Conservation (phyloP, 1,140 invertebrate species). For the Dendroctonus valens region DNA sequence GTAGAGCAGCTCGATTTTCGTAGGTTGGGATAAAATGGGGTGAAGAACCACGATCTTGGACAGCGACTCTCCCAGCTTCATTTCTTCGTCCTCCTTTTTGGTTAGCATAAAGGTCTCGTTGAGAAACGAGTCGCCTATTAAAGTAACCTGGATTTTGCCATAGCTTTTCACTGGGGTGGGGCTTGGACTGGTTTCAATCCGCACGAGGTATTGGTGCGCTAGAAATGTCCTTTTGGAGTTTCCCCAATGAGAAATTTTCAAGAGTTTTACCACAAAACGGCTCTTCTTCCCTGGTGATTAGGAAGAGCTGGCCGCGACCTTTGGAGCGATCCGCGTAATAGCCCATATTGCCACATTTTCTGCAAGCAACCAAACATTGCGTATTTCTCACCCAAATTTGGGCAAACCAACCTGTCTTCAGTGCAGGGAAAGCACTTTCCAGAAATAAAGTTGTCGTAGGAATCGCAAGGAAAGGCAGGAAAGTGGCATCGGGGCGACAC, state of each 20-base stretch:
- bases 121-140: conserved; percentile 75
- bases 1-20: conserved; percentile 74
- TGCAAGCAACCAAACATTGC: conserved; percentile 31
- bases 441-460: conserved; percentile 79
- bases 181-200: conserved; percentile 71
- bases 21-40: conserved; percentile 73
- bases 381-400: neutral
- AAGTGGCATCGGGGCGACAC: conserved; percentile 87
- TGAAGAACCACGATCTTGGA: conserved; percentile 84
- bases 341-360: conserved; percentile 85
- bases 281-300: conserved; percentile 86
- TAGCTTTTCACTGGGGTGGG: conserved; percentile 66
- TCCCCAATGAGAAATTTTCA: neutral
- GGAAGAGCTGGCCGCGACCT: conserved; percentile 78
- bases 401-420: conserved; percentile 44
- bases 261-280: conserved; percentile 77
- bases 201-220: conserved; percentile 86
- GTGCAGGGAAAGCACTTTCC: conserved; percentile 73
- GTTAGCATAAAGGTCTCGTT: conserved; percentile 90
- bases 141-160: conserved; percentile 78
- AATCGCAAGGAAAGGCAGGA: conserved; percentile 82
- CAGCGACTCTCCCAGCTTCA: conserved; percentile 67
- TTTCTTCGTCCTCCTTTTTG: conserved; percentile 76
- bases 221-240: conserved; percentile 25
- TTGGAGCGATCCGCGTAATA: conserved; percentile 84